A percentile compares a stretch with the other conserved stretches of the same genome.
Conservation (phyloP, 2,888 invertebrate genomes). For the Eremobia ochroleuca region DNA sequence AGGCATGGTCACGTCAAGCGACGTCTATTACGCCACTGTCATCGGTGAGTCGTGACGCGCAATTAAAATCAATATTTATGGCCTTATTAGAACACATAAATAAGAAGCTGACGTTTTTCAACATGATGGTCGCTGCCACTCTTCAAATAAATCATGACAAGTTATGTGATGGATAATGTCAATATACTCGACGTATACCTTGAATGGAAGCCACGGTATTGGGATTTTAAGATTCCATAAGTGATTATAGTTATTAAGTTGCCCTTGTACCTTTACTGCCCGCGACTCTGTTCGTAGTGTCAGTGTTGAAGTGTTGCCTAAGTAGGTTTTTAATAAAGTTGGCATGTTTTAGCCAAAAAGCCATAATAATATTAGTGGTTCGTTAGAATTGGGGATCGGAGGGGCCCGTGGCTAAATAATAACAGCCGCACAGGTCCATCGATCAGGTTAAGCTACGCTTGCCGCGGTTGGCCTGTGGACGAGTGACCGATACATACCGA, state of each 20-base stretch:
- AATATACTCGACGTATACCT: constrained; percentile 44
- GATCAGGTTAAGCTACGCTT: too few relatives aligned
- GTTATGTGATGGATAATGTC: constrained; percentile 59
- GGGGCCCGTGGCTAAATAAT: too few relatives aligned
- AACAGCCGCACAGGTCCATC: too few relatives aligned
- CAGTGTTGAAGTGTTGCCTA: not conserved
- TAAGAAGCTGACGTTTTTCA: constrained; percentile 76
- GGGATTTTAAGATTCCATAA: constrained; percentile 14
- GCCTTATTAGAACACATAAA: constrained; percentile 77
- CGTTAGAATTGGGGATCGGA: not conserved
- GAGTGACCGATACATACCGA: too few relatives aligned
- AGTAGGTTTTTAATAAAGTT: not conserved
- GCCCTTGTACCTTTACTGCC: not conserved
- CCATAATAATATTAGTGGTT: too few relatives aligned
- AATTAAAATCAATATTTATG: constrained; percentile 85
- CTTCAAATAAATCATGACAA: constrained; percentile 66
- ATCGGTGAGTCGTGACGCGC: constrained; percentile 71
- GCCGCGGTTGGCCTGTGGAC: too few relatives aligned
- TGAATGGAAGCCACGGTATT: constrained; percentile 35
- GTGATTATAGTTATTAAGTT: constrained; percentile 16
- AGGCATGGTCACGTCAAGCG: constrained; percentile 67
- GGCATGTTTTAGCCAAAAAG: not conserved
- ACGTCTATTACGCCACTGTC: constrained; percentile 74
- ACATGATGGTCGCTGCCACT: constrained; percentile 70
- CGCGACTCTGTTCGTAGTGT: not conserved